Evolutionary conservation across 2,113 vertebrate genomes (phyloP).

Genomic region (Rhadina sibilatrix): DNA sequence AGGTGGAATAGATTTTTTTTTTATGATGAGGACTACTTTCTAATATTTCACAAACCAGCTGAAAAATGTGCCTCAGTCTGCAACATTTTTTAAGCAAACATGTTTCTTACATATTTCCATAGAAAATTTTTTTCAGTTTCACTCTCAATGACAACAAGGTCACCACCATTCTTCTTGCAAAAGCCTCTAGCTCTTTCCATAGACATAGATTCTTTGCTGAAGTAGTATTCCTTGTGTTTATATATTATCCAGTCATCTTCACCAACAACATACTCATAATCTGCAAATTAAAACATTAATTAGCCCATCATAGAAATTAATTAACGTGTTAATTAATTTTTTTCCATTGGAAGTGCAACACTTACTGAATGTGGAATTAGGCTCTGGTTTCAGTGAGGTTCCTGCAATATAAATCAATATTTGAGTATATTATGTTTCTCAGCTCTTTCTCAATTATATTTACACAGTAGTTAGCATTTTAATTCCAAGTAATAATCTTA

Average conservation of each 20-base stretch:
- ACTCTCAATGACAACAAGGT: constrained; percentile 81
- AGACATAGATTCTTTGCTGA: constrained; percentile 76
- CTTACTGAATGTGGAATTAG: constrained; percentile 64
- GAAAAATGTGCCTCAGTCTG: background rate
- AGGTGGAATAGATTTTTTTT: background rate
- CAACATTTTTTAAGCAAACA: background rate
- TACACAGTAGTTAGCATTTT: background rate
- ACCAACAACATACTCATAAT: constrained; percentile 60
- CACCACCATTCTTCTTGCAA: constrained; percentile 84
- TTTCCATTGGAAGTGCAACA: background rate
- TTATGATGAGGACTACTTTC: background rate
- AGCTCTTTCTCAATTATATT: background rate
- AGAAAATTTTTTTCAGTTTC: constrained; percentile 89
- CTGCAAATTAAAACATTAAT: constrained; percentile 64
- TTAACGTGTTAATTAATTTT: background rate
- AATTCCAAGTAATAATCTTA: background rate
- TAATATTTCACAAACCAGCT: background rate
- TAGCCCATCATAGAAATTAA: background rate
- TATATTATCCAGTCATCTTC: constrained; percentile 86
- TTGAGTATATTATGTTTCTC: background rate
- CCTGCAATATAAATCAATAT: constrained; percentile 76
- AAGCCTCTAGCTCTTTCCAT: constrained; percentile 85
- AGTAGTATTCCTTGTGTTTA: constrained; percentile 86
- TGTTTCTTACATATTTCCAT: constrained; percentile 85
- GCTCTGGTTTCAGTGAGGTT: constrained; percentile 78